Evolutionary conservation across 2,888 invertebrate genomes (phyloP), one percentile per base, ranked within the genome.

Genomic region (Drosophila paramelanica): DNA sequence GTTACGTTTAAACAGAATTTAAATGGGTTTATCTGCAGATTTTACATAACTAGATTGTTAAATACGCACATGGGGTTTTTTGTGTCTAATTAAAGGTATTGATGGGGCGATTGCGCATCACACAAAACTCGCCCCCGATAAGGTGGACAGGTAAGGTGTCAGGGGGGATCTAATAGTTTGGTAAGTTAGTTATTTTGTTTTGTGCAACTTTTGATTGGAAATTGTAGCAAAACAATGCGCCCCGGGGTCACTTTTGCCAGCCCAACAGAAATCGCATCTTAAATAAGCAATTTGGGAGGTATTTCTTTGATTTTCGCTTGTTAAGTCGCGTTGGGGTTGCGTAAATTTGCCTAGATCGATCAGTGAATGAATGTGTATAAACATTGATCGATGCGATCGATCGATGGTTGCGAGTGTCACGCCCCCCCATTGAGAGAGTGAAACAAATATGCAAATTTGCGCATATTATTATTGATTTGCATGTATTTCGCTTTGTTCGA

Each of bases 371-470:
- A 42, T 5, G n/a, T 10, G 31, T 76, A 46, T 50, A 42, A 57
- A 51, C 53, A 52, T 14, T 76, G 73, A 75, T 73, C 75, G 69
- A 73, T 73, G 53, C 23, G 56, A 68, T 69, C 52, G 52, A 77
- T 72, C 53, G 56, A 66, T 73, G 51, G 43, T 20, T 42, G 31
- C 23, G n/a, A 20, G 10, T 61, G 62, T 71, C 68, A 74, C 67
- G 50, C 57, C 57, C 67, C 59, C 73, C 61, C 61, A 50, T 14
- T 55, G 62, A 23, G 75, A 23, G 68, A 31, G 67, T 81, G 68
- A 81, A 81, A 81, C 71, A 71, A 87, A 87, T 81, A 81, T 81
- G 85, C 85, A 87, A 81, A 81, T 81, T 62, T 79, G 67, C 67
- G 57, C 67, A 77, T 61, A 74, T 74, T 74, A 72, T 66, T 66